Evolutionary conservation across 1,140 invertebrate species (phyloP).

Genomic region (Marisa cornuarietis): DNA sequence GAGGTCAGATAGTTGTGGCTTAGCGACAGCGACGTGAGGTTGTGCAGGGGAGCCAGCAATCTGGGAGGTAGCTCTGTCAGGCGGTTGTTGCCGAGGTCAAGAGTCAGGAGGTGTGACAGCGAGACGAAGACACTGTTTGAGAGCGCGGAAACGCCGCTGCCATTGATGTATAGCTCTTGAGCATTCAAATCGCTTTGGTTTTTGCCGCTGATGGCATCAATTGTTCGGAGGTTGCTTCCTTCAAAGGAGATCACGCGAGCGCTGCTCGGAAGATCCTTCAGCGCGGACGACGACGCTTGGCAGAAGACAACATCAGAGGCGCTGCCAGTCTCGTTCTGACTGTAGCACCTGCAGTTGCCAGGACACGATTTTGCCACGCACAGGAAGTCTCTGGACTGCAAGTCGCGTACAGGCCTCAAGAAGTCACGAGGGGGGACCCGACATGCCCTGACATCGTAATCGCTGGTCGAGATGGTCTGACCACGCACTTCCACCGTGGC

Average conservation of each 20-base stretch:
- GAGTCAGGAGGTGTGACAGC: neutral
- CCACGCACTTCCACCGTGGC: neutral
- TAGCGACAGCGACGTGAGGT: constrained; percentile 8
- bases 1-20: neutral
- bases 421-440: neutral
- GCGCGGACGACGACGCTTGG: neutral
- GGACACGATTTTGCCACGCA: constrained; percentile 6
- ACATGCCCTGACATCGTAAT: constrained; percentile 13
- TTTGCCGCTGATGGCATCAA: neutral
- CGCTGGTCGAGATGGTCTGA: constrained; percentile 5
- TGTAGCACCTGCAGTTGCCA: constrained; percentile 11
- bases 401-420: neutral
- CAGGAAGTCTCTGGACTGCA: constrained; percentile 2
- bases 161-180: constrained; percentile 18
- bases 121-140: neutral
- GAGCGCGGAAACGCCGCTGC: constrained; percentile 1
- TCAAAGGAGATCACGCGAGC: constrained; percentile 4
- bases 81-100: constrained; percentile 11
- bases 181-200: neutral
- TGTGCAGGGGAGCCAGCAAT: neutral
- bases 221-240: neutral
- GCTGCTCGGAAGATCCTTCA: neutral
- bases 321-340: constrained; percentile 3
- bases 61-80: constrained; percentile 4
- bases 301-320: constrained; percentile 16